Base-by-base conservation (phyloP, 2,113 vertebrate species). In the Baryphthengus martii region DNA sequence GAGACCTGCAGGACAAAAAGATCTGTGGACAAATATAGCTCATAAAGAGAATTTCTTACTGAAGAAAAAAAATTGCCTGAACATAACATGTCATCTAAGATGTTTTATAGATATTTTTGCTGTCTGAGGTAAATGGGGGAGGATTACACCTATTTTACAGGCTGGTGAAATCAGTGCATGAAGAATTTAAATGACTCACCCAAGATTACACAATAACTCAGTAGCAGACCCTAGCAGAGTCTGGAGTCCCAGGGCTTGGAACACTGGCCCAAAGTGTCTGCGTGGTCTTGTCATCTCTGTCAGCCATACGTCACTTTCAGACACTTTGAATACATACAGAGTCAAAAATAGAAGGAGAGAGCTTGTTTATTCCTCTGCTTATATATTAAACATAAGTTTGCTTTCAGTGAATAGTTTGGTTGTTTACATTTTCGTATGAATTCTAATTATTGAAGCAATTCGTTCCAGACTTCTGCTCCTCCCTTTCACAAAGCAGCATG, bases 111-210 rank as follows among this genome's bases (percentile, higher is more conserved):
- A 68, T 96, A 89, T 58, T 90, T 93, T 81, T 90, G 47, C 90
- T 90, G 56, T 94, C 79, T 96, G 95, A 95, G 70, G 88, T 94
- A 95, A 92, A 86, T 67, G 70, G 47, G 37, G 83, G 86, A 96
- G 88, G 87, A 92, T 89, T 92, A 76, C 80, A 96, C 90, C 90
- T 92, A 81, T 95, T 96, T 94, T 93, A 93, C 83, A 92, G 73
- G 72, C 68, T 47, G 40, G 61, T 95, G 95, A 95, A 92, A 94
- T 89, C 74, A 92, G 90, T 3, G 10, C 93, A 91, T 80, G 63
- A 96, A 79, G 91, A 96, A 93, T 94, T 93, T 78, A 58, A 95
- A 76, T 95, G 62, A 94, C 85, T 97, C 88, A 94, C 59, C 50
- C 71, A 56, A 66, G 79, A 95, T 93, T 86, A 84, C 58, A 52